Evolutionary conservation across 2,113 vertebrate species (phyloP).

Genomic region (Cebus imitator): DNA sequence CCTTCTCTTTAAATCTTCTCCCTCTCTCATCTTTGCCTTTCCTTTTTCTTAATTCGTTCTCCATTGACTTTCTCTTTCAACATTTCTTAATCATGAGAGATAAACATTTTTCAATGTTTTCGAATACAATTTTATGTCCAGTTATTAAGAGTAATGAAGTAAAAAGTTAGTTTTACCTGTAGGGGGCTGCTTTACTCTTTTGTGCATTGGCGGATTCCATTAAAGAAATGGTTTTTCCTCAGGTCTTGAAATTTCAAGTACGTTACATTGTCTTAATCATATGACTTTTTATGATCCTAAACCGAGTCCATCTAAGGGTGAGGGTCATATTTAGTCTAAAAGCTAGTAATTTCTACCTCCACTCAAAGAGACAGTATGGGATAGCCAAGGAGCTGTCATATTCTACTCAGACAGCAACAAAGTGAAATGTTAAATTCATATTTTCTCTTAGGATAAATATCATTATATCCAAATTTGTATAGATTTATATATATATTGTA

Average conservation of each 20-base stretch:
- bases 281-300: slow-evolving; percentile 13
- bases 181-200: background rate
- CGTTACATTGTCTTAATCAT: background rate
- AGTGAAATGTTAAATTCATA: background rate
- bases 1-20: background rate
- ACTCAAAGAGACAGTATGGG: background rate
- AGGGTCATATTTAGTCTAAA: background rate
- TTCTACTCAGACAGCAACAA: background rate
- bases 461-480: background rate
- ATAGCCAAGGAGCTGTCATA: background rate
- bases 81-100: background rate
- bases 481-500: background rate
- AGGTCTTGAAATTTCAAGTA: background rate
- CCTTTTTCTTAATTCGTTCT: background rate
- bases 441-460: background rate
- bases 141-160: background rate
- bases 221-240: background rate
- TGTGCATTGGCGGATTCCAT: background rate
- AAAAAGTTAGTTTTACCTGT: background rate
- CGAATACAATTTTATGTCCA: background rate
- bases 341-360: background rate
- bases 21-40: background rate
- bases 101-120: background rate
- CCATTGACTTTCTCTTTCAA: background rate
- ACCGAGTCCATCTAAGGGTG: background rate